phyloP scores from a whole-genome alignment of 2,113 vertebrate genomes.

The Gallinago jamesoni region DNA sequence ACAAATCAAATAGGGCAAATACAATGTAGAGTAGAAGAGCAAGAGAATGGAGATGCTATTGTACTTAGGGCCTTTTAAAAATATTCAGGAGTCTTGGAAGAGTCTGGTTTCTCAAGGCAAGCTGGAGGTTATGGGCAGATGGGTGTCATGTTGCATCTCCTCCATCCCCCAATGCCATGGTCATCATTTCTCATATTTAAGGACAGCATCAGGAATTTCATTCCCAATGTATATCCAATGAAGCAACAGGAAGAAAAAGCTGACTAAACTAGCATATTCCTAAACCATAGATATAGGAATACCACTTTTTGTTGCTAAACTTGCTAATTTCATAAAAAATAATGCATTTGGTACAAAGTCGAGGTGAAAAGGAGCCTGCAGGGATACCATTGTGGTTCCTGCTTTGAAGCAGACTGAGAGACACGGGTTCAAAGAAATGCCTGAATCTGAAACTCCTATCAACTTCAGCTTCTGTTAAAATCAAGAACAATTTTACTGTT shows the following conservation, averaged over 20 bases:
- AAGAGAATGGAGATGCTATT: neutral
- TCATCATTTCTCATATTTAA: neutral
- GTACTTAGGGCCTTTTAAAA: neutral
- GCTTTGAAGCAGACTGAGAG: neutral
- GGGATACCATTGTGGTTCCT: neutral
- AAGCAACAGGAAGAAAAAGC: neutral
- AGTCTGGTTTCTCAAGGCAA: neutral
- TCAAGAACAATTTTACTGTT: neutral
- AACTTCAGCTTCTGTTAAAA: neutral
- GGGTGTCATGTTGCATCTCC: neutral
- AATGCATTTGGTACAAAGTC: neutral
- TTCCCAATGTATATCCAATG: neutral
- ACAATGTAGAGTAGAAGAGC: neutral
- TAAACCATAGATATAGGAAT: neutral
- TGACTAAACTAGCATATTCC: neutral
- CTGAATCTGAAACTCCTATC: neutral
- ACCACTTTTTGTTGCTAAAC: neutral
- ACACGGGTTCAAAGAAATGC: neutral
- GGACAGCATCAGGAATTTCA: neutral
- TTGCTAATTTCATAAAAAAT: neutral
- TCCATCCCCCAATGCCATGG: neutral
- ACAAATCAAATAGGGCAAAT: neutral
- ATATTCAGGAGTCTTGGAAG: neutral
- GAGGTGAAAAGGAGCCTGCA: neutral
- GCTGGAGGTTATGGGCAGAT: neutral